Evolutionary conservation across 2,888 invertebrate genomes (phyloP).

Genomic region (Pandemis corylana): DNA sequence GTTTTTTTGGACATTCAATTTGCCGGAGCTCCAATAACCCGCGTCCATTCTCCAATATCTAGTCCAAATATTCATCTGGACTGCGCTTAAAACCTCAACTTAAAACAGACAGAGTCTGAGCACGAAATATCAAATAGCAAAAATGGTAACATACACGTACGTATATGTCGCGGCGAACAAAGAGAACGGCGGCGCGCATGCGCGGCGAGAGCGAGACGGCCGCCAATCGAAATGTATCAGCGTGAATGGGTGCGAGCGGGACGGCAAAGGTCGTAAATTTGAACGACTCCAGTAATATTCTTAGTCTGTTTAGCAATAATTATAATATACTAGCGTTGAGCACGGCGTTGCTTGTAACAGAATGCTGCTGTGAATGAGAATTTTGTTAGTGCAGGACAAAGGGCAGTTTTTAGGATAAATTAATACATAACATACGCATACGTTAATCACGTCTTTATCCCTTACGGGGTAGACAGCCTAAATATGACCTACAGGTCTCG

Average conservation of each 20-base stretch:
- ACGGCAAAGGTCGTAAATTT: conserved; percentile 45
- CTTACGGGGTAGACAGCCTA: too few relatives aligned
- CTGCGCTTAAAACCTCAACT: neutral
- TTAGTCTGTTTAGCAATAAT: conserved; percentile 42
- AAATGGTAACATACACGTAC: conserved; percentile 17
- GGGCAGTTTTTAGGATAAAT: too few relatives aligned
- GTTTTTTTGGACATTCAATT: too few relatives aligned
- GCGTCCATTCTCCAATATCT: too few relatives aligned
- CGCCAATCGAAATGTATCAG: conserved; percentile 45
- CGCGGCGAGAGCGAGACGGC: conserved; percentile 42
- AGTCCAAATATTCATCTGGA: too few relatives aligned
- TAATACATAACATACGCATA: too few relatives aligned
- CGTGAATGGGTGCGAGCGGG: conserved; percentile 34
- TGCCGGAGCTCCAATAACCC: too few relatives aligned
- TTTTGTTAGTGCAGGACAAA: neutral
- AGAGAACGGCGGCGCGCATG: conserved; percentile 44
- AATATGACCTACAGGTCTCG: too few relatives aligned
- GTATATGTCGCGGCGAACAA: conserved; percentile 41
- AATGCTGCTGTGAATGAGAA: neutral
- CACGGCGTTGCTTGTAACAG: neutral
- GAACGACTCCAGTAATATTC: conserved; percentile 40
- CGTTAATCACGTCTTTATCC: too few relatives aligned
- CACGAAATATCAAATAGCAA: conserved; percentile 22
- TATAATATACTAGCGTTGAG: conserved; percentile 16
- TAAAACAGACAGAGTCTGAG: neutral